phyloP scores from a whole-genome alignment of 2,888 invertebrate genomes.

The Rhingia rostrata region DNA sequence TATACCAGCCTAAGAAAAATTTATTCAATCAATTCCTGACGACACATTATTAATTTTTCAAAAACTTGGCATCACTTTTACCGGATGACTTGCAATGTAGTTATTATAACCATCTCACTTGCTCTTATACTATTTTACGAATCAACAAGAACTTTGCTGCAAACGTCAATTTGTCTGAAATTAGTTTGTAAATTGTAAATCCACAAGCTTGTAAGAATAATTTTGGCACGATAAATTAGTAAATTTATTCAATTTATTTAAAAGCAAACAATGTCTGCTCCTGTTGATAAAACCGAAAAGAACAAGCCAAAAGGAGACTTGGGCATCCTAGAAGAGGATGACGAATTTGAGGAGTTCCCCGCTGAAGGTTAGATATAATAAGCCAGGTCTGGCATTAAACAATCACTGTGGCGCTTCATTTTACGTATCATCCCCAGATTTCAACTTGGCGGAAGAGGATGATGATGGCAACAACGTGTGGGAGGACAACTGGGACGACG shows the following conservation, averaged over 20 bases:
- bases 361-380: conserved; percentile 90
- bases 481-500: conserved; percentile 99
- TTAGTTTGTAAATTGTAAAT: not conserved
- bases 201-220: too few relatives aligned
- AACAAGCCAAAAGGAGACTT: conserved; percentile 92
- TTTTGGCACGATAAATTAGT: too few relatives aligned
- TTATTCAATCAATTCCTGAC: too few relatives aligned
- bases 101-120: conserved; percentile 26
- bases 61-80: conserved; percentile 34
- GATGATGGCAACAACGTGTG: conserved; percentile 98
- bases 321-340: conserved; percentile 97
- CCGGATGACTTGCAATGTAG: conserved; percentile 28
- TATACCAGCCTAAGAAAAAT: too few relatives aligned
- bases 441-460: conserved; percentile 93
- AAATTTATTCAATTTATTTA: not conserved
- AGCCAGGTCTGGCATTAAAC: conserved; percentile 44
- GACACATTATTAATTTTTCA: not conserved
- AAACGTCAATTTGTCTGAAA: conserved; percentile 5
- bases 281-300: conserved; percentile 81
- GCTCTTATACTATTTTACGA: not conserved
- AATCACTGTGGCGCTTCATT: not conserved
- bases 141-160: too few relatives aligned
- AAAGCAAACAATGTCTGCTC: conserved; percentile 7
- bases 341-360: conserved; percentile 99
- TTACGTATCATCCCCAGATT: conserved; percentile 84